Conservation (phyloP, 2,113 vertebrate genomes). For the Mastomys natalensis region DNA sequence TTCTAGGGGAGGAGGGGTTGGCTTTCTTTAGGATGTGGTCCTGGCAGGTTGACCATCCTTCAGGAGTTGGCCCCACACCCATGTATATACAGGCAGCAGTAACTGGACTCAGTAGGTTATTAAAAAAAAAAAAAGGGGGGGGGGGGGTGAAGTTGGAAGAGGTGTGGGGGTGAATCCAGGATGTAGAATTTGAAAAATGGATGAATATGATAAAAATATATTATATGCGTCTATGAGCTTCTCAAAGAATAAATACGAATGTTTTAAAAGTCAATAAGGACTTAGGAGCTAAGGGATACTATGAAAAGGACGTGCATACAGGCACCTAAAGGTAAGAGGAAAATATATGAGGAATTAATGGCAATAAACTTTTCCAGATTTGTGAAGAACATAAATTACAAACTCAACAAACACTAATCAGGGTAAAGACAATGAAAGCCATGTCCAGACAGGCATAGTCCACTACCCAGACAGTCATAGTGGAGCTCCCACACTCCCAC, state of each 20-base stretch:
- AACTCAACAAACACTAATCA: neutral
- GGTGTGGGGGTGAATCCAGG: neutral
- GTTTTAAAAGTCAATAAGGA: neutral
- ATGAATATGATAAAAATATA: neutral
- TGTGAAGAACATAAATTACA: neutral
- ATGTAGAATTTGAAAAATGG: neutral
- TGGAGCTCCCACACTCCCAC: too few relatives aligned
- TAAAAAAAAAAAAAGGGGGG: too few relatives aligned
- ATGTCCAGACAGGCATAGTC: neutral
- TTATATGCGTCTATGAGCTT: neutral
- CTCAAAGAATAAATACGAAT: neutral
- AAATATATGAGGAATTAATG: constrained; percentile 1
- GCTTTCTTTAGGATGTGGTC: neutral
- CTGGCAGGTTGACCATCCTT: neutral
- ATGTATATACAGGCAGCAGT: neutral
- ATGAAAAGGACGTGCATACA: neutral
- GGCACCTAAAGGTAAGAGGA: neutral
- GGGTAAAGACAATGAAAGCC: neutral
- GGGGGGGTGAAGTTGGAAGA: neutral
- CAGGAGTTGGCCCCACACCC: neutral
- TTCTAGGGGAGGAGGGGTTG: neutral
- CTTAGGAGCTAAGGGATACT: neutral
- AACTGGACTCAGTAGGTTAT: neutral
- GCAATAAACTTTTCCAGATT: neutral
- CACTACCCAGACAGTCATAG: too few relatives aligned